Conservation (phyloP, 2,797 vertebrate species). For the Betta splendens region DNA sequence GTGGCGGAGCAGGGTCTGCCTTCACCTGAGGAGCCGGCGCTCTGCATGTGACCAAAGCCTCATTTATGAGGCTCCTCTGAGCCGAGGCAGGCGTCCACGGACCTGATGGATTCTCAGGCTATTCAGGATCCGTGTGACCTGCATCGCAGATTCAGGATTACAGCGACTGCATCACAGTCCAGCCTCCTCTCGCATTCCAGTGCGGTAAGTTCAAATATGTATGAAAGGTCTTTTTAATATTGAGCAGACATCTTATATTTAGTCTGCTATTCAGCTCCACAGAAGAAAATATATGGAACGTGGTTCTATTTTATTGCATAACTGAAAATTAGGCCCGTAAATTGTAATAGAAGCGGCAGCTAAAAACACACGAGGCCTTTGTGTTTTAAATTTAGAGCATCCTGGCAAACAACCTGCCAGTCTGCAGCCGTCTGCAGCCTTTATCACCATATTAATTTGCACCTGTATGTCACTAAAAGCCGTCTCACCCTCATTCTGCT, state of each 20-base stretch:
- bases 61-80: conserved; percentile 38
- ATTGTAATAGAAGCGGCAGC: conserved; percentile 14
- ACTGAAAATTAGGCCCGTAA: conserved; percentile 1
- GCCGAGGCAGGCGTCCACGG: conserved; percentile 26
- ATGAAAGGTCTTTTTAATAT: neutral
- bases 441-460: conserved; percentile 41
- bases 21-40: conserved; percentile 47
- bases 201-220: neutral
- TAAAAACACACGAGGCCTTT: too few relatives aligned
- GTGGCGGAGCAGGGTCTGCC: conserved; percentile 59
- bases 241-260: neutral
- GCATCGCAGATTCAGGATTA: conserved; percentile 6
- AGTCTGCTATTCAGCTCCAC: neutral
- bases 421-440: conserved; percentile 31
- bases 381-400: conserved; percentile 28
- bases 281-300: conserved; percentile 1
- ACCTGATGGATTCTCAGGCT: conserved; percentile 32
- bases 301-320: neutral
- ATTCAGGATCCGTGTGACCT: conserved; percentile 8
- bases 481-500: conserved; percentile 37
- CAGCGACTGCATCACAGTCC: neutral
- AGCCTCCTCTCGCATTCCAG: conserved; percentile 7
- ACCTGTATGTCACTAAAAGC: conserved; percentile 34
- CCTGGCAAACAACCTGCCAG: conserved; percentile 23
- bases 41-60: conserved; percentile 51